A percentile compares a stretch with the other conserved stretches of the same genome.
Conservation (phyloP, 2,888 invertebrate species). For the Mythimna loreyi region DNA sequence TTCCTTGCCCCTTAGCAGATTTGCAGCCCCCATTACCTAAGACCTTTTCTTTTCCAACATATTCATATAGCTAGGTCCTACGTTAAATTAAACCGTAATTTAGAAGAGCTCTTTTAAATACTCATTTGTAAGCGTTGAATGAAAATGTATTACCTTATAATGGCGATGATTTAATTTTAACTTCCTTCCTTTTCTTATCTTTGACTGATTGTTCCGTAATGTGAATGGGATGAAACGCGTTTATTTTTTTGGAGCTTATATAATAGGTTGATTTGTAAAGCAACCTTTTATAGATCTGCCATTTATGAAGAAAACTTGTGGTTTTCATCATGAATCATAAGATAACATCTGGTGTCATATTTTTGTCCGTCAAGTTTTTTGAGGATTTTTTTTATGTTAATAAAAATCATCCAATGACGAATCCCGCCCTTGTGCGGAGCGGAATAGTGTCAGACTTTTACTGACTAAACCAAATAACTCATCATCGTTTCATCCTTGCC, state of each 20-base stretch:
- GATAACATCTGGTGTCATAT: too few species aligned
- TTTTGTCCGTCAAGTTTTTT: too few species aligned
- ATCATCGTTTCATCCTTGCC: too few species aligned
- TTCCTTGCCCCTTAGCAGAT: neutral
- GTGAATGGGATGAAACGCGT: slow-evolving; percentile 23
- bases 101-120: slow-evolving; percentile 57
- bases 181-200: slow-evolving; percentile 47
- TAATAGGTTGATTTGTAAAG: neutral
- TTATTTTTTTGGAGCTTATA: slow-evolving; percentile 21
- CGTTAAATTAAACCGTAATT: slow-evolving; percentile 50
- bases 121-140: slow-evolving; percentile 56
- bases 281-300: too few species aligned
- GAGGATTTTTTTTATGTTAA: too few species aligned
- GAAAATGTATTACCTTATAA: slow-evolving; percentile 58
- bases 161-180: slow-evolving; percentile 60
- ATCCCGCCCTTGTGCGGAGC: too few species aligned
- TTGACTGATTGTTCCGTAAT: slow-evolving; percentile 55
- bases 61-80: slow-evolving; percentile 2
- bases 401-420: too few species aligned
- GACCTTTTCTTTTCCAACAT: slow-evolving; percentile 8
- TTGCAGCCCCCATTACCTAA: neutral
- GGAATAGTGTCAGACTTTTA: too few species aligned
- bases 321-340: neutral
- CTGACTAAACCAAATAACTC: too few species aligned
- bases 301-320: too few species aligned